Base-by-base conservation (phyloP, 2,113 vertebrate species). In the Cyprinodon brontotheroides region DNA sequence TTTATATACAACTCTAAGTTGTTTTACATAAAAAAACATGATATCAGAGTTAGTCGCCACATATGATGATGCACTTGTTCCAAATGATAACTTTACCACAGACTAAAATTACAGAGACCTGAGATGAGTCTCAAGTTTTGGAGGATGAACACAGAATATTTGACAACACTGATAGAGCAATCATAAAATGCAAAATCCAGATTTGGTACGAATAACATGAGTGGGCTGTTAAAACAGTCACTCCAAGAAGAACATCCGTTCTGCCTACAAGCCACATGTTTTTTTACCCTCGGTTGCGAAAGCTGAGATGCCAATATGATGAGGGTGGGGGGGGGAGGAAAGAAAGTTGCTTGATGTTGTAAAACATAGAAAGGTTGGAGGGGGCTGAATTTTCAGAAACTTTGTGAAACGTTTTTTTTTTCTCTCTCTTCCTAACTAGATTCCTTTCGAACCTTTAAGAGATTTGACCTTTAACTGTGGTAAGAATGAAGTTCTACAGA, bases 191-290 rank as follows among this genome's bases (percentile, higher is more conserved):
- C 29, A 17, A 10, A 20, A 62, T 29, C 22, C 20, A 72, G 20
- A 48, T 63, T 4, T 14, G 5, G 4, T 14, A n/a, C 37, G 17
- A 63, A 8, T 7, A 71, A 61, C 59, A 13, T 12, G 41, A 45
- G 70, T 64, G 61, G n/a, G 70, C 60, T 72, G 70, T 63, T n/a
- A 39, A 39, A 57, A 57, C 68, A 71, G 43, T 20, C 40, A 47
- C n/a, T 61, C 59, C 45, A 38, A 39, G 36, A 43, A 59, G 38
- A 13, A 22, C 29, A 14, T 48, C 36, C 22, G 57, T 45, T 61
- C 5, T 48, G 14, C 61, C 61, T 50, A 38, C 11, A 63, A 39
- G 48, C 11, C 47, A 14, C 22, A 53, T 12, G 36, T 68, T 53
- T 68, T 53, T 68, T 53, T 66, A 7, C n/a, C 41, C 47, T 36